These are phyloP conservation scores for Serripes groenlandicus DNA, from an alignment of 2,888 invertebrate genomes.

Conservation along the genomic window DNA sequence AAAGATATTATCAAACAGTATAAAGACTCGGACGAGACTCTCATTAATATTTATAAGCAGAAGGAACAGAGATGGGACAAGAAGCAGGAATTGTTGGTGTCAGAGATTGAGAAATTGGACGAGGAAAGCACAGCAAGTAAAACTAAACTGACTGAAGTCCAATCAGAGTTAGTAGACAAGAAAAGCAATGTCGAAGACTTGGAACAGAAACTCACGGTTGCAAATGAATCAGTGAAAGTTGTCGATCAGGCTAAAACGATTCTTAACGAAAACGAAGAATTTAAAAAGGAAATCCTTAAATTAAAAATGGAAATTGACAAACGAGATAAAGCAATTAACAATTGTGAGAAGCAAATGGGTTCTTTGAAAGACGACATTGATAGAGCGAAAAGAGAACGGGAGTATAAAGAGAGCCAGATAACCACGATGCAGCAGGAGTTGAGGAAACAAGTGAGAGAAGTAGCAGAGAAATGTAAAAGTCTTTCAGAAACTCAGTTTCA, in stretches of 20 bases:
- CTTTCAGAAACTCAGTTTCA: slow-evolving; percentile 60
- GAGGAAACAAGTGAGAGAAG: slow-evolving; percentile 54
- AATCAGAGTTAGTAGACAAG: slow-evolving; percentile 57
- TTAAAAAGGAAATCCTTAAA: slow-evolving; percentile 50
- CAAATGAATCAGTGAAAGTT: slow-evolving; percentile 49
- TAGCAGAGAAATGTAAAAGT: slow-evolving; percentile 62
- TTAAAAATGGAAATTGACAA: slow-evolving; percentile 65
- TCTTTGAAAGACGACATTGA: slow-evolving; percentile 46
- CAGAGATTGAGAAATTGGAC: slow-evolving; percentile 62
- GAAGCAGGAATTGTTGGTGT: slow-evolving; percentile 65
- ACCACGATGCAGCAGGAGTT: slow-evolving; percentile 54
- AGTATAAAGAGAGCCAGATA: slow-evolving; percentile 38
- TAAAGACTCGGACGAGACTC: slow-evolving; percentile 64
- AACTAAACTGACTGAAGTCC: slow-evolving; percentile 38
- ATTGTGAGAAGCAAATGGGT: slow-evolving; percentile 32
- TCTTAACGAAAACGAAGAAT: slow-evolving; percentile 49
- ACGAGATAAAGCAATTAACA: slow-evolving; percentile 35
- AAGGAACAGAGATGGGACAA: slow-evolving; percentile 68
- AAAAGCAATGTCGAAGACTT: slow-evolving; percentile 43
- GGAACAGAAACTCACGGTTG: slow-evolving; percentile 50
- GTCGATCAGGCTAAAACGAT: slow-evolving; percentile 60
- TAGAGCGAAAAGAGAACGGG: slow-evolving; percentile 40
- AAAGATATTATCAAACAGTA: slow-evolving; percentile 67
- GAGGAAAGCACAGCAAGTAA: slow-evolving; percentile 47
- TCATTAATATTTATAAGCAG: slow-evolving; percentile 66